Evolutionary conservation across 1,140 invertebrate genomes (phyloP), one percentile per base, ranked within the genome.

Genomic region (Meloidogyne hapla): DNA sequence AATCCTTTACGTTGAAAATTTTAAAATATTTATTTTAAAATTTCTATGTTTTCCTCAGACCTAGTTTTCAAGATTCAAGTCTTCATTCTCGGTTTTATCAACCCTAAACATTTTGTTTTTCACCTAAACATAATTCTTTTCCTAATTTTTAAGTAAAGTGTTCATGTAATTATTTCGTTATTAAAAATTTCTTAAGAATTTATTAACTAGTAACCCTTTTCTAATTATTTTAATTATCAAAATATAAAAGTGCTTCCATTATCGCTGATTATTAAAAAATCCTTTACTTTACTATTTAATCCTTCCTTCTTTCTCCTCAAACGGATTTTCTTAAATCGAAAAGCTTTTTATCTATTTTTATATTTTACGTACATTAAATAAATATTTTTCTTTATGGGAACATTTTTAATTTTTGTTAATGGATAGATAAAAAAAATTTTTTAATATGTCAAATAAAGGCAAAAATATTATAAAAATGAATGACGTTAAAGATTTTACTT

Each of bases 331-430:
- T 48, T 48, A 15, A 56, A 56, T 56, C 12, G 48, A 56, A 56
- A n/a, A 56, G 48, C 48, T 56, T 48, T 48, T 56, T n/a, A 56
- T 56, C 5, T 56, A 56, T 56, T 56, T 56, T 56, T 56, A 56
- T n/a, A 56, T 56, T 56, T 56, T n/a, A n/a, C 9, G 40, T 42
- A 56, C 18, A 13, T 56, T 56, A n/a, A 56, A 56, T 56, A 56
- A n/a, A 56, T 18, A 48, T 56, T n/a, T 56, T 56, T 56, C 8
- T n/a, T 56, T 56, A 6, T 56, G 48, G 0, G 48, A 56, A 56
- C 48, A 56, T 56, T 56, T 56, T 56, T 56, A 56, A 56, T 56
- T 56, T 56, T 56, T 56, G 48, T 56, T 56, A 56, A 56, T 56
- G 48, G 48, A 56, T 18, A 18, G 12, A n/a, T 56, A n/a, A 4